Conservation (phyloP, 2,888 invertebrate genomes). For the Caenorhabditis uteleia region DNA sequence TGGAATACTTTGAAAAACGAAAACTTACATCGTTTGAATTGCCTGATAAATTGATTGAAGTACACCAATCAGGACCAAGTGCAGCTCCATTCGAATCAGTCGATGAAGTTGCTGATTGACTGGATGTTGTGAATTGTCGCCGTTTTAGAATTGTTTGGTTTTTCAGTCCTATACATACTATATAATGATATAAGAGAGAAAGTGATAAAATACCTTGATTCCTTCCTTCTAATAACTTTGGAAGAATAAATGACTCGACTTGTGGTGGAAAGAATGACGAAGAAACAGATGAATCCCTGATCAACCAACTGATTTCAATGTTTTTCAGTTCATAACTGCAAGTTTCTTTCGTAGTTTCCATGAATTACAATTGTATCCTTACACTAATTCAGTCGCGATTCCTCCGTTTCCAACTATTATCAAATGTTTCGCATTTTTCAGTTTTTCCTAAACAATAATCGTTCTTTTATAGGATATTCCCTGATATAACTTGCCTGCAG, state of each 20-base stretch:
- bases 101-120: neutral
- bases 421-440: conserved; percentile 79
- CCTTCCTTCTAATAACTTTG: conserved; percentile 10
- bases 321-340: conserved; percentile 80
- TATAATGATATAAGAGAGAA: neutral
- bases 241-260: conserved; percentile 86
- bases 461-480: neutral
- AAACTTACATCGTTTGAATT: conserved; percentile 9
- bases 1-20: too few species aligned
- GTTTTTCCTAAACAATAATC: conserved; percentile 64
- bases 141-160: conserved; percentile 63
- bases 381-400: conserved; percentile 92
- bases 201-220: neutral
- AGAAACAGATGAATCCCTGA: conserved; percentile 89
- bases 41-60: conserved; percentile 31
- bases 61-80: conserved; percentile 90
- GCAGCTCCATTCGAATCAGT: conserved; percentile 79
- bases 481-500: conserved; percentile 15
- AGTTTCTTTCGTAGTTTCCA: neutral
- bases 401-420: conserved; percentile 95
- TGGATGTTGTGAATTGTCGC: conserved; percentile 62
- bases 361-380: conserved; percentile 16
- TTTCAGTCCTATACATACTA: conserved; percentile 64
- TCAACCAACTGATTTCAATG: conserved; percentile 88
- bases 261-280: conserved; percentile 94